Percentiles rank a stretch among this genome's conserved stretches.
Evolutionary conservation across 2,113 vertebrate species (phyloP).

Genomic region (Rhagologus leucostigma): DNA sequence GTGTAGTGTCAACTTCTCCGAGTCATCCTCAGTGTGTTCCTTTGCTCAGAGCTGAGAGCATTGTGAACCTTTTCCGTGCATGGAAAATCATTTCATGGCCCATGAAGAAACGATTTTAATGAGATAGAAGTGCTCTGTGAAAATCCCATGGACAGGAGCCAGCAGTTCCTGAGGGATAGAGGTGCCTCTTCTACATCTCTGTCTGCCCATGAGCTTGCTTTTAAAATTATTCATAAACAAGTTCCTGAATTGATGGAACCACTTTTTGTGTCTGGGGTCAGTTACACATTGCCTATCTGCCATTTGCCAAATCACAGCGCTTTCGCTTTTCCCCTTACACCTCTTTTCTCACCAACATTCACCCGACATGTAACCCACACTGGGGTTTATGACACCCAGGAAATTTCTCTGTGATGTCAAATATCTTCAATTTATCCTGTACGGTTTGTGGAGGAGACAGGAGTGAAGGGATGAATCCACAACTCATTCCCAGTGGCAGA

Average conservation of each 20-base stretch:
- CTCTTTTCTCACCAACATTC: neutral
- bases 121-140: constrained; percentile 28
- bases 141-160: constrained; percentile 4
- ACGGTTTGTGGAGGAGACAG: neutral
- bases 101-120: constrained; percentile 12
- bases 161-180: neutral
- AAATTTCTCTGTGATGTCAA: neutral
- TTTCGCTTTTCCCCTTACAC: neutral
- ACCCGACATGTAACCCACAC: neutral
- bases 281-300: neutral
- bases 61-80: neutral
- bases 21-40: neutral
- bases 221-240: constrained; percentile 3
- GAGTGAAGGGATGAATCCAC: neutral
- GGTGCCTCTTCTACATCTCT: neutral
- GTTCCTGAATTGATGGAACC: neutral
- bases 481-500: neutral
- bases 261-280: neutral
- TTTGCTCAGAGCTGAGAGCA: neutral
- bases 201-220: neutral
- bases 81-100: constrained; percentile 13
- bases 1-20: neutral
- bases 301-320: neutral
- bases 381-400: neutral
- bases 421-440: neutral